Base-by-base conservation (phyloP, 2,113 vertebrate genomes). In the Semicossyphus pulcher region DNA sequence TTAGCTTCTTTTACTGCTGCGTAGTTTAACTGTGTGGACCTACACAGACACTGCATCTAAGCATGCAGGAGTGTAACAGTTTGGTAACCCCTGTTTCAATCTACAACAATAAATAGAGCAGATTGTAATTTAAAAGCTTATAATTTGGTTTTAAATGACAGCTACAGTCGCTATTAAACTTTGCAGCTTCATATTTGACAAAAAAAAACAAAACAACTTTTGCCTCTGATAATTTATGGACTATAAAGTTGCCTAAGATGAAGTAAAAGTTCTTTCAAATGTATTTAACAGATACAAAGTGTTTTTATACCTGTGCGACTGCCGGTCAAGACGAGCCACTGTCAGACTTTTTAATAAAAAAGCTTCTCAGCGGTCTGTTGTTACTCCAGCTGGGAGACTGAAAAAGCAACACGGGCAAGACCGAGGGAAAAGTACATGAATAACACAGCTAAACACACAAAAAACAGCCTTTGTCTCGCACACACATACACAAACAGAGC, bases 361-460 rank as follows among this genome's bases (percentile, higher is more conserved):
- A 74, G 76, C 26, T 51, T 4, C 60, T 71, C 77, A 75, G 78
- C 70, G 78, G 86, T 71, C 52, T 61, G 72, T 86, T 88, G 81
- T 92, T 86, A 76, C 86, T 91, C 85, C 89, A 91, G 88, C 90
- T 89, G 91, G 81, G 88, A 80, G 80, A 70, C 73, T 84, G 88
- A 79, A 87, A 86, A 84, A 89, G 83, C 89, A 89, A 79, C 85
- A 75, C 56, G 28, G 69, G 59, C 48, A 47, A 85, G 51, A 78
- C 73, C 23, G 36, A 85, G 83, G 84, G 79, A 80, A 83, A 86
- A 85, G 72, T 73, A 75, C 85, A 91, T 77, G 72, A 88, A 88
- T 73, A 86, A 90, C 86, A 90, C 89, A 91, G 78, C 84, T 88
- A 86, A 91, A 85, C 63, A 81, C 54, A 91, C 89, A 87, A 86